phyloP scores from a whole-genome alignment of 2,113 vertebrate species.

The Chaenocephalus aceratus region DNA sequence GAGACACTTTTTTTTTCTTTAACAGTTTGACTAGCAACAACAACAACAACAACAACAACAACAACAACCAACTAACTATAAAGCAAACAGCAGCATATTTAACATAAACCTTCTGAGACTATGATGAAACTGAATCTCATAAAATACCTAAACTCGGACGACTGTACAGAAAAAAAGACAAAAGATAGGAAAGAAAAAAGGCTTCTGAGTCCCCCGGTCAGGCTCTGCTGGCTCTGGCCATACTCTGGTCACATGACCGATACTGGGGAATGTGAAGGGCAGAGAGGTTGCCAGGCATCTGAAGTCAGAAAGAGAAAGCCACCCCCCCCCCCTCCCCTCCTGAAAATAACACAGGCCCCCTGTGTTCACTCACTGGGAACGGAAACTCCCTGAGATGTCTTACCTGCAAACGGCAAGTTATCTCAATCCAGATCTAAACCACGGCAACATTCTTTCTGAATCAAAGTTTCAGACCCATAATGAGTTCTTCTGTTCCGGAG shows the following conservation, averaged over 20 bases:
- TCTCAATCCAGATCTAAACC: slow-evolving; percentile 34
- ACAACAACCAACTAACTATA: not conserved
- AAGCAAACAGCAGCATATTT: not conserved
- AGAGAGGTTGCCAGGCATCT: slow-evolving; percentile 69
- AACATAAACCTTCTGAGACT: not conserved
- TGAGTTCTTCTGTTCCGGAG: not conserved
- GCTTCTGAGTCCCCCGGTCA: slow-evolving; percentile 40
- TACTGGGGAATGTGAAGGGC: slow-evolving; percentile 78
- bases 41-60: not conserved
- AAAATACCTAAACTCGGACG: slow-evolving; percentile 31
- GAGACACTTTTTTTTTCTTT: not conserved
- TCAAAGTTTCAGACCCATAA: not conserved
- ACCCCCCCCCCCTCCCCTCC: slow-evolving; percentile 11
- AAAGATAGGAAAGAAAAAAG: not conserved
- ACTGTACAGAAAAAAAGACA: not conserved
- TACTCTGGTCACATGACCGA: slow-evolving; percentile 81
- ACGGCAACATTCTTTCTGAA: not conserved
- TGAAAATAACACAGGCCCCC: slow-evolving; percentile 42
- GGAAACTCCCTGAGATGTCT: slow-evolving; percentile 35
- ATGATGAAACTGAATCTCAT: slow-evolving; percentile 27
- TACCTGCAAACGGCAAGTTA: slow-evolving; percentile 20
- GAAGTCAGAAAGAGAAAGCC: slow-evolving; percentile 56
- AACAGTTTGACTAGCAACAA: not conserved
- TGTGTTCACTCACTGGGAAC: slow-evolving; percentile 61
- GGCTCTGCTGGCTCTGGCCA: slow-evolving; percentile 60